Percentiles rank a stretch among this genome's conserved stretches.
These are phyloP conservation scores for Podotricha telesiphe DNA, from an alignment of 2,888 invertebrate genomes.

Conservation along the genomic window DNA sequence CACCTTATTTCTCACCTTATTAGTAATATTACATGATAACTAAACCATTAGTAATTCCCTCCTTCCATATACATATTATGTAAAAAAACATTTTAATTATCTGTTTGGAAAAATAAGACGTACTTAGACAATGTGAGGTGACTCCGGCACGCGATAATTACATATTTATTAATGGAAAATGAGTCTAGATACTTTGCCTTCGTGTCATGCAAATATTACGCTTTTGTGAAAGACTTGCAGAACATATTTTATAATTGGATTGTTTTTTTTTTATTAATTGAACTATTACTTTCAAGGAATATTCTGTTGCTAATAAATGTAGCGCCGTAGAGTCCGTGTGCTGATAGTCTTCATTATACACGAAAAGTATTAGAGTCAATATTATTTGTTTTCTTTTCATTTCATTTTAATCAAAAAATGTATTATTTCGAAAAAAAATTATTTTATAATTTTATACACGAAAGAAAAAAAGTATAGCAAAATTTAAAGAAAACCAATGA, in stretches of 20 bases:
- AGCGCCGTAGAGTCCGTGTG: neutral
- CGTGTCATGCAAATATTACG: slow-evolving; percentile 48
- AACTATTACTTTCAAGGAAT: neutral
- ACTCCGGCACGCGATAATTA: slow-evolving; percentile 48
- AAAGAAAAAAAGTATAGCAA: too few relatives aligned
- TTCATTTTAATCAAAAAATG: too few relatives aligned
- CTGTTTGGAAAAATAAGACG: slow-evolving; percentile 43
- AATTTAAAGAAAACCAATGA: too few relatives aligned
- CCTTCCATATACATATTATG: slow-evolving; percentile 31
- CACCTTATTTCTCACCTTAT: slow-evolving; percentile 39
- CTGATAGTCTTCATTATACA: too few relatives aligned
- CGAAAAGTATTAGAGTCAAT: too few relatives aligned
- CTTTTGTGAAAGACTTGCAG: slow-evolving; percentile 38
- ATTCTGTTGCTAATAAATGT: neutral
- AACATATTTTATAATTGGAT: neutral
- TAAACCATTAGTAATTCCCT: slow-evolving; percentile 30
- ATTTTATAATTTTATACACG: too few relatives aligned
- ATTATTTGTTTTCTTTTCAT: too few relatives aligned
- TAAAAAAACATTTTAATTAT: slow-evolving; percentile 34
- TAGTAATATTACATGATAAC: slow-evolving; percentile 32
- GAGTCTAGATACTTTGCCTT: slow-evolving; percentile 49
- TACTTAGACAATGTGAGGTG: slow-evolving; percentile 44
- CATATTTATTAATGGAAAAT: slow-evolving; percentile 56
- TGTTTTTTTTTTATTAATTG: neutral
- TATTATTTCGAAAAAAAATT: too few relatives aligned